Evolutionary conservation across 1,140 invertebrate genomes (phyloP).

Genomic region (Dinothrombium tinctorium): DNA sequence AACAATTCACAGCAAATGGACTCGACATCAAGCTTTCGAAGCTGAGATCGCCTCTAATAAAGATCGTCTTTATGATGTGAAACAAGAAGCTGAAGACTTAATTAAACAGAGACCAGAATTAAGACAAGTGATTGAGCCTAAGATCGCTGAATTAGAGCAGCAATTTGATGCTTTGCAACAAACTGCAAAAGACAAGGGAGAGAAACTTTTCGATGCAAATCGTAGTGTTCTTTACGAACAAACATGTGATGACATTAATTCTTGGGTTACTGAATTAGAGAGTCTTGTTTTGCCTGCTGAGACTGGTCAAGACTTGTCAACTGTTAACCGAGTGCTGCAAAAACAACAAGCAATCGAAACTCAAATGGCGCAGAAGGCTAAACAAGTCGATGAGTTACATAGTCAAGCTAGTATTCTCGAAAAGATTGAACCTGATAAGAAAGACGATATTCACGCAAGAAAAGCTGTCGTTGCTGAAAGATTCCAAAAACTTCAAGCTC

Average conservation of each 20-base stretch:
- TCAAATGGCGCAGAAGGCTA: slow-evolving; percentile 79
- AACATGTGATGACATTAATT: slow-evolving; percentile 91
- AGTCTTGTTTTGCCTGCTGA: slow-evolving; percentile 90
- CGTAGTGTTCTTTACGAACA: slow-evolving; percentile 85
- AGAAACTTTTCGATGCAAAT: slow-evolving; percentile 92
- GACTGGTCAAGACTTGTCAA: slow-evolving; percentile 80
- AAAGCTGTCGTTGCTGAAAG: slow-evolving; percentile 67
- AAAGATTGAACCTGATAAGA: slow-evolving; percentile 79
- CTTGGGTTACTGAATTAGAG: slow-evolving; percentile 93
- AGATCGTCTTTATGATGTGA: slow-evolving; percentile 67
- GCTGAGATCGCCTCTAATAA: slow-evolving; percentile 97
- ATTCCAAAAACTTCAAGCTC: slow-evolving; percentile 39
- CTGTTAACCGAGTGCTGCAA: slow-evolving; percentile 95
- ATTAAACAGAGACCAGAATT: slow-evolving; percentile 86
- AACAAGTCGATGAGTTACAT: slow-evolving; percentile 72
- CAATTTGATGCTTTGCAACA: slow-evolving; percentile 81
- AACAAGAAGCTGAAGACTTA: slow-evolving; percentile 66
- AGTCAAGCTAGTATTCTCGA: slow-evolving; percentile 79
- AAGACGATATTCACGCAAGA: slow-evolving; percentile 82
- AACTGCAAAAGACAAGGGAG: slow-evolving; percentile 89
- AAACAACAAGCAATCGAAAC: slow-evolving; percentile 93
- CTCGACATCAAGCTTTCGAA: slow-evolving; percentile 94
- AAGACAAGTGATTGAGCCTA: slow-evolving; percentile 63
- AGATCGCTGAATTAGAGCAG: slow-evolving; percentile 59
- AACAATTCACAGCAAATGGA: slow-evolving; percentile 98